These are phyloP conservation scores for Arctia plantaginis DNA, from an alignment of 2,888 invertebrate genomes.

Conservation along the genomic window DNA sequence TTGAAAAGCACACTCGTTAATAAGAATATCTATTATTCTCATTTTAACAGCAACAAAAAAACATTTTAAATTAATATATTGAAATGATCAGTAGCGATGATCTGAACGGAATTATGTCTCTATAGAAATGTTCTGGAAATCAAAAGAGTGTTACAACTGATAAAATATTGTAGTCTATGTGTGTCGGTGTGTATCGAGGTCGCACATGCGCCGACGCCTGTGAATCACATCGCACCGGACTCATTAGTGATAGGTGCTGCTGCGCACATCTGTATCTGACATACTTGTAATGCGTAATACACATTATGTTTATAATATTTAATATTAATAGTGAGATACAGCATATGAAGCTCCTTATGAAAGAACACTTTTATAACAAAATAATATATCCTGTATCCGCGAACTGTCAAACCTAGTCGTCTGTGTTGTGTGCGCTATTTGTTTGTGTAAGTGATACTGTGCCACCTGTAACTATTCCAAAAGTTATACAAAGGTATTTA, in stretches of 20 bases:
- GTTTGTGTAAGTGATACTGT: no score
- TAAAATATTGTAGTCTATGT: conserved; percentile 12
- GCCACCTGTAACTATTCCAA: no score
- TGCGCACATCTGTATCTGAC: conserved; percentile 47
- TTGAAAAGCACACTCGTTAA: background rate
- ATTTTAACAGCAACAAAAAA: no score
- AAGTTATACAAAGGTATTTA: no score
- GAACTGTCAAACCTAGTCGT: no score
- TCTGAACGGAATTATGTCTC: background rate
- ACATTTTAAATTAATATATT: background rate
- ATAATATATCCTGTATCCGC: background rate
- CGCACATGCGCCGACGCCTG: conserved; percentile 74
- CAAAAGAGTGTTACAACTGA: conserved; percentile 23
- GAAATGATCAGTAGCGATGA: background rate
- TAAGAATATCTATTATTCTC: background rate
- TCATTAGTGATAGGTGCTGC: conserved; percentile 57
- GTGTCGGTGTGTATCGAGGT: conserved; percentile 69
- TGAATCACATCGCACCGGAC: conserved; percentile 77
- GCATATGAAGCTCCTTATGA: background rate
- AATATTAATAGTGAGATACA: background rate
- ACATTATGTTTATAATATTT: conserved; percentile 8
- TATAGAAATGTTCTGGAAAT: background rate
- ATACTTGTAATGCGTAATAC: conserved; percentile 30
- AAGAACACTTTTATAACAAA: background rate
- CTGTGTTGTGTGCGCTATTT: no score